phyloP scores from a whole-genome alignment of 2,888 invertebrate genomes.

The Choristoneura rosaceana region DNA sequence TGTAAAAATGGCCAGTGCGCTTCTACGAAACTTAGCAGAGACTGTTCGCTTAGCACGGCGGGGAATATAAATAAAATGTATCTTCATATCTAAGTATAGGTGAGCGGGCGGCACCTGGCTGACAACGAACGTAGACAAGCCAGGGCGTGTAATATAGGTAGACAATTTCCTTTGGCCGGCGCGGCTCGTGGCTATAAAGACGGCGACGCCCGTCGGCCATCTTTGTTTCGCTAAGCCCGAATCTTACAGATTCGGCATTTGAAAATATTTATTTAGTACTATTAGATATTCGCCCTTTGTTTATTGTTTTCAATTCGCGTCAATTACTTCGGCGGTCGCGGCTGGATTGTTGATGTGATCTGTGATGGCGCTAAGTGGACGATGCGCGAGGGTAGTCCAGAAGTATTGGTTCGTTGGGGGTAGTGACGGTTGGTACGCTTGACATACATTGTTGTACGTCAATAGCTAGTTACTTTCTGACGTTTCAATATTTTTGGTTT shows the following conservation, averaged over 20 bases:
- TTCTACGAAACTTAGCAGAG: conserved; percentile 26
- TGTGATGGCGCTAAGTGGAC: not conserved
- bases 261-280: conserved; percentile 67
- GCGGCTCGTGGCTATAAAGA: conserved; percentile 45
- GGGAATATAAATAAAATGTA: conserved; percentile 45
- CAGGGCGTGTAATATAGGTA: conserved; percentile 61
- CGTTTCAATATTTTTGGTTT: not conserved
- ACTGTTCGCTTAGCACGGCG: conserved; percentile 67
- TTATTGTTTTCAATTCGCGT: conserved; percentile 37
- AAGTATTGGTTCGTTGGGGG: not conserved
- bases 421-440: not conserved
- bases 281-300: conserved; percentile 58
- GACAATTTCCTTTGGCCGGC: conserved; percentile 53
- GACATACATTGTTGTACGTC: not conserved
- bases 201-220: conserved; percentile 46
- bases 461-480: not conserved
- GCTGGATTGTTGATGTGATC: not conserved
- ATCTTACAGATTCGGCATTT: conserved; percentile 49
- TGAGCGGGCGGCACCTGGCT: conserved; percentile 43
- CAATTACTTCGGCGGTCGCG: conserved; percentile 26
- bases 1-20: conserved; percentile 20
- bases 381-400: not conserved
- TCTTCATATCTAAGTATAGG: conserved; percentile 53
- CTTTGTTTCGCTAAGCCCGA: conserved; percentile 48
- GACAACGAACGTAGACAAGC: conserved; percentile 44